Evolutionary conservation across 2,113 vertebrate genomes (phyloP).

Genomic region (Taxidea taxus): DNA sequence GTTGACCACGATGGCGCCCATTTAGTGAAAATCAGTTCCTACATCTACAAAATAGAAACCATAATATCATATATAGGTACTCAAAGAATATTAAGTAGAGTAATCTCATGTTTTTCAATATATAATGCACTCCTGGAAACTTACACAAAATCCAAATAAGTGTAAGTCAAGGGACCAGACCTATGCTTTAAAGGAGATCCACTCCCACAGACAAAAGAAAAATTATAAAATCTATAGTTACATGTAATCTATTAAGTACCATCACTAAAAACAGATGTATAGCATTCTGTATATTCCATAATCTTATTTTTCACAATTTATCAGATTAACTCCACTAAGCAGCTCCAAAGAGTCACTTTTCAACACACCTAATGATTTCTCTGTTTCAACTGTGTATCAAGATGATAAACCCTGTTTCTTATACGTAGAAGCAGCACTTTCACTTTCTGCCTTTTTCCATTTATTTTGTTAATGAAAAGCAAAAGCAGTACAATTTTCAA

Average conservation of each 20-base stretch:
- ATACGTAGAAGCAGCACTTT: neutral
- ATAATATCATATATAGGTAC: neutral
- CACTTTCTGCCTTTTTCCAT: neutral
- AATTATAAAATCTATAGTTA: neutral
- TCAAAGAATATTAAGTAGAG: neutral
- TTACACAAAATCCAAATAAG: neutral
- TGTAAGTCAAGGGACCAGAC: neutral
- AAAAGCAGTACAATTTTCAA: neutral
- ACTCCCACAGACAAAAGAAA: neutral
- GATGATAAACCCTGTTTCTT: neutral
- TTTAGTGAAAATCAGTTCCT: neutral
- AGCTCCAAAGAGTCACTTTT: slow-evolving; percentile 32
- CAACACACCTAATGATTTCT: neutral
- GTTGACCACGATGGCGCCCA: neutral
- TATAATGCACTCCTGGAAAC: neutral
- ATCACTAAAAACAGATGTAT: neutral
- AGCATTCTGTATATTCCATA: neutral
- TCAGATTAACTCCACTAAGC: neutral
- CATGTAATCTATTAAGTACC: neutral
- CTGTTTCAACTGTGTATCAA: neutral
- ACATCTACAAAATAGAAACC: neutral
- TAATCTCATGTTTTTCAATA: neutral
- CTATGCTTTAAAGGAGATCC: neutral
- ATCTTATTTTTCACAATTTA: slow-evolving; percentile 33
- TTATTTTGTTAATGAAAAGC: slow-evolving; percentile 14